phyloP scores from a whole-genome alignment of 2,113 vertebrate species.

The Callocephalon fimbriatum region DNA sequence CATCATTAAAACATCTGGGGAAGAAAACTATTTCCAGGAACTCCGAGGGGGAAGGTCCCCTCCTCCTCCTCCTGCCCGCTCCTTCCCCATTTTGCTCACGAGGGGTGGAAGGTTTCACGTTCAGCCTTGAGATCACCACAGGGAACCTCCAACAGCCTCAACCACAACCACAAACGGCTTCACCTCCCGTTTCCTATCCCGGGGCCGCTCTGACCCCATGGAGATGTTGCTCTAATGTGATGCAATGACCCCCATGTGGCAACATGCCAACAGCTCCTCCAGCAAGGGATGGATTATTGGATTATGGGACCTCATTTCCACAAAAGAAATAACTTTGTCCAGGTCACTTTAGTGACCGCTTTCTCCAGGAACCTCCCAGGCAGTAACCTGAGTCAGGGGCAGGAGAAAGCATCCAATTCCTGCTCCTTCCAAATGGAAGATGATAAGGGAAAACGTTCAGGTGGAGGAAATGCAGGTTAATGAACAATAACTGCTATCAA shows the following conservation, averaged over 20 bases:
- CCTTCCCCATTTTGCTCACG: background rate
- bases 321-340: background rate
- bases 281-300: background rate
- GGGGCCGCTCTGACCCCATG: fast-evolving
- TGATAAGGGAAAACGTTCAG: background rate
- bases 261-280: background rate
- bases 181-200: fast-evolving
- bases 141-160: background rate
- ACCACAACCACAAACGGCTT: fast-evolving
- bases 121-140: background rate
- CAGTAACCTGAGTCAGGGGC: background rate
- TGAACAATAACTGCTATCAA: background rate
- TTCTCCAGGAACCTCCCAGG: background rate
- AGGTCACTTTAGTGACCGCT: background rate
- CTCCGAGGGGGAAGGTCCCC: background rate
- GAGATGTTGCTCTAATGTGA: background rate
- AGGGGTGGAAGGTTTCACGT: fast-evolving
- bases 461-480: background rate
- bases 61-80: background rate
- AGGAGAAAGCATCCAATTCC: background rate
- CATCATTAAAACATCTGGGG: background rate
- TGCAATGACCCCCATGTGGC: background rate
- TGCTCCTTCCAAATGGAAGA: background rate
- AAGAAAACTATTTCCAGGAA: background rate
- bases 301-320: background rate